These are phyloP conservation scores for Neodiprion fabricii DNA, from an alignment of 1,140 invertebrate species.

Conservation along the genomic window DNA sequence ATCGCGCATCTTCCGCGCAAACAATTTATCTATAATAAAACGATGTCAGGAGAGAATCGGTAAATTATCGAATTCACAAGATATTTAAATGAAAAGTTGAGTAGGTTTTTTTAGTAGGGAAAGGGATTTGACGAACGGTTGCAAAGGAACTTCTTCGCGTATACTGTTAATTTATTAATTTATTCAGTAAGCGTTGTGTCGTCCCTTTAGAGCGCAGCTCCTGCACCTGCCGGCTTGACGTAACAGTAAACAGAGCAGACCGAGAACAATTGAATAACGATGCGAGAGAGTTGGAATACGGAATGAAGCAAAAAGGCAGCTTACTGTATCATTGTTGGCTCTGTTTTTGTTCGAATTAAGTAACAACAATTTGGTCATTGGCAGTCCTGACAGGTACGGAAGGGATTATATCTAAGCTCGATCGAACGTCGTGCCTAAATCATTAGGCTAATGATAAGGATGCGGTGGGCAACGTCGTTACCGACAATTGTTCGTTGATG, in stretches of 20 bases:
- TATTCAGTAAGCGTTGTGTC: conserved; percentile 29
- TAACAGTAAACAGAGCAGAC: conserved; percentile 47
- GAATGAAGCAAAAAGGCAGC: conserved; percentile 4
- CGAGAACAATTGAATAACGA: not conserved
- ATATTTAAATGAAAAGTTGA: no score
- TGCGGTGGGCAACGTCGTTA: no score
- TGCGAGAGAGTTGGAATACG: not conserved
- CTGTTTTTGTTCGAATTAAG: not conserved
- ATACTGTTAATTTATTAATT: conserved; percentile 34
- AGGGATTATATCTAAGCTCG: not conserved
- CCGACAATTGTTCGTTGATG: no score
- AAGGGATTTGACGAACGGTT: not conserved
- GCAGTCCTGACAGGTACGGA: not conserved
- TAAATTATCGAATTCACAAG: no score
- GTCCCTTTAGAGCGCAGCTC: conserved; percentile 15
- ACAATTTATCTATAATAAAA: no score
- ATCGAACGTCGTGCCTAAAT: conserved; percentile 24
- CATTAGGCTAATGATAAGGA: no score
- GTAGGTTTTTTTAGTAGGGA: no score
- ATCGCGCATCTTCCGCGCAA: no score
- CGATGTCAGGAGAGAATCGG: no score
- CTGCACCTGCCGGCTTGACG: conserved; percentile 34
- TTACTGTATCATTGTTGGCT: not conserved
- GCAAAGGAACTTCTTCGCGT: not conserved
- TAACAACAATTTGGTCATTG: not conserved